Evolutionary conservation across 2,888 invertebrate species (phyloP).

Genomic region (Pheosia tremula): DNA sequence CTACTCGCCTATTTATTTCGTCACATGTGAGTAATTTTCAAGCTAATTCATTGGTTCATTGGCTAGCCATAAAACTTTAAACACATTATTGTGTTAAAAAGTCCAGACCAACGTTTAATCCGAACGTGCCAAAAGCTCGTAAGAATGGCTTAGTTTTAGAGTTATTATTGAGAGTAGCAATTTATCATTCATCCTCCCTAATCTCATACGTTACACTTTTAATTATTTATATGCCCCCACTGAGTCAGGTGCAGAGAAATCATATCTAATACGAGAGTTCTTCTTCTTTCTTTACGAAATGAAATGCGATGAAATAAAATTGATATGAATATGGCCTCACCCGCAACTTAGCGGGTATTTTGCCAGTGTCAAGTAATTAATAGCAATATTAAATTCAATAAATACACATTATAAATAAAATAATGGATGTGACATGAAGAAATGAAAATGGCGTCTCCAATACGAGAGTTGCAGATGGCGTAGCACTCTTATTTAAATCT

Average conservation of each 20-base stretch:
- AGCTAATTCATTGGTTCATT: background rate
- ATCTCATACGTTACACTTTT: background rate
- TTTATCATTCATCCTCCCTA: background rate
- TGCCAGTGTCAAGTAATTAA: too few relatives aligned
- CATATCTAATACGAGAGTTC: background rate
- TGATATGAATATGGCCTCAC: too few relatives aligned
- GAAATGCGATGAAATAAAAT: too few relatives aligned
- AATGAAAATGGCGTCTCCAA: too few relatives aligned
- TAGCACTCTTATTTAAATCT: background rate
- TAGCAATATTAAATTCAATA: too few relatives aligned
- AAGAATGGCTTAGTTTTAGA: background rate
- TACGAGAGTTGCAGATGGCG: too few relatives aligned
- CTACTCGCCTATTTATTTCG: too few relatives aligned
- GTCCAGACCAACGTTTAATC: background rate
- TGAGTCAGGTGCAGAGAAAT: background rate
- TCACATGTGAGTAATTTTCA: too few relatives aligned
- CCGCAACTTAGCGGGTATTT: too few relatives aligned
- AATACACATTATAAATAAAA: too few relatives aligned
- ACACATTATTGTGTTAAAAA: background rate
- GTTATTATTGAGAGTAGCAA: background rate
- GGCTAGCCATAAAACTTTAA: background rate
- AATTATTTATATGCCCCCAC: constrained; percentile 2
- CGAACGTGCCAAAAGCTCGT: background rate
- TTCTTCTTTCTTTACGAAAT: too few relatives aligned
- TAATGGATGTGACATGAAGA: too few relatives aligned